A percentile compares a stretch with the other conserved stretches of the same genome.
Evolutionary conservation across 2,888 invertebrate species (phyloP).

Genomic region (Loripinus fragilis): DNA sequence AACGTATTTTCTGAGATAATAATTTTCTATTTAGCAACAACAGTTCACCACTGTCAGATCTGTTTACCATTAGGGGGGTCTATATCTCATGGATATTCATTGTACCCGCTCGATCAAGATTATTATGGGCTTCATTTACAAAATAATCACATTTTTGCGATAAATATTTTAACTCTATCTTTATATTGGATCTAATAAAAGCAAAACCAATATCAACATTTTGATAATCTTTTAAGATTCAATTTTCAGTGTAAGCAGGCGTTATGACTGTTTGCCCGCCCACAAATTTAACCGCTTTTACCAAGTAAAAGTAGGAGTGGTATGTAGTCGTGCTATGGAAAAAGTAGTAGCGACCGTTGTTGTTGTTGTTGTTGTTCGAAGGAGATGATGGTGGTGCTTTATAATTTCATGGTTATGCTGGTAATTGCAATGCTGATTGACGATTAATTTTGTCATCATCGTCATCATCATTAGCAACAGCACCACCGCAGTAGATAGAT

Average conservation of each 20-base stretch:
- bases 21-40: constrained; percentile 1
- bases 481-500: too few species aligned
- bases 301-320: too few species aligned
- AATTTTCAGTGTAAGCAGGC: not conserved
- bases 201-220: constrained; percentile 10
- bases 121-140: constrained; percentile 7
- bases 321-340: too few species aligned
- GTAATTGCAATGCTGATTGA: too few species aligned
- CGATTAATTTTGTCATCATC: too few species aligned
- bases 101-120: not conserved
- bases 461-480: too few species aligned
- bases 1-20: constrained; percentile 7
- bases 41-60: not conserved
- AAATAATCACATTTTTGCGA: constrained; percentile 3
- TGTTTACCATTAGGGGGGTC: not conserved
- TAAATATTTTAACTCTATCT: not conserved
- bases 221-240: constrained; percentile 6
- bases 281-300: too few species aligned
- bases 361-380: too few species aligned
- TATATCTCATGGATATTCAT: not conserved
- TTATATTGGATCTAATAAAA: constrained; percentile 8
- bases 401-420: too few species aligned
- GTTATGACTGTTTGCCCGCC: too few species aligned
- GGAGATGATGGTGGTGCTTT: too few species aligned
- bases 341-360: too few species aligned